These are phyloP conservation scores for Dromas ardeola DNA, from an alignment of 2,113 vertebrate genomes.

Conservation along the genomic window DNA sequence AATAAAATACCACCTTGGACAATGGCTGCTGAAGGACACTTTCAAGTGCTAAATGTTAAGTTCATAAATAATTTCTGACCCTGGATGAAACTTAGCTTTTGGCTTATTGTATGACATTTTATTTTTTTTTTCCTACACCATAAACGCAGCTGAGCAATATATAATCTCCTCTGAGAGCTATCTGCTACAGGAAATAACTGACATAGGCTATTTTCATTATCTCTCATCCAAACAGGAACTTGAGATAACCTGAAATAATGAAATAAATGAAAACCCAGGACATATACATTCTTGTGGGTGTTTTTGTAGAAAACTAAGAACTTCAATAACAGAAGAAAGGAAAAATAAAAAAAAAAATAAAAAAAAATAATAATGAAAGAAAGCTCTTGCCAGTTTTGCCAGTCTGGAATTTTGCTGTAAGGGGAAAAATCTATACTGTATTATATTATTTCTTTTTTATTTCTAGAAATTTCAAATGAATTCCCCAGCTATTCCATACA, in stretches of 20 bases:
- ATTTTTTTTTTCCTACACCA: constrained; percentile 12
- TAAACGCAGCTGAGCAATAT: neutral
- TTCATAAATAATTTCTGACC: constrained; percentile 65
- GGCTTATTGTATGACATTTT: constrained; percentile 35
- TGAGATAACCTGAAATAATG: neutral
- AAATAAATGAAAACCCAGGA: constrained; percentile 6
- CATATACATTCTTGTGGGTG: neutral
- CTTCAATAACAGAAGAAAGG: neutral
- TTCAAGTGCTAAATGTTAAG: constrained; percentile 14
- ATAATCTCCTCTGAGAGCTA: neutral
- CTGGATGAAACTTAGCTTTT: constrained; percentile 27
- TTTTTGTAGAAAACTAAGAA: neutral
- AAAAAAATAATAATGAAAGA: neutral
- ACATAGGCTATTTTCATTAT: constrained; percentile 29
- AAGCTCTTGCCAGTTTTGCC: neutral
- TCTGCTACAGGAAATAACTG: neutral
- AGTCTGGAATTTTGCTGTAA: neutral
- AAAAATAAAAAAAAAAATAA: neutral
- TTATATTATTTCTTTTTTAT: neutral
- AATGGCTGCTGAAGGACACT: neutral
- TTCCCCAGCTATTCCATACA: neutral
- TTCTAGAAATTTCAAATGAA: neutral
- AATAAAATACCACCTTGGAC: neutral
- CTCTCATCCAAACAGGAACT: constrained; percentile 6
- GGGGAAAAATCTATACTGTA: neutral